A percentile compares a stretch with the other conserved stretches of the same genome.
Evolutionary conservation across 2,797 vertebrate genomes (phyloP).

Genomic region (Falco naumanni): DNA sequence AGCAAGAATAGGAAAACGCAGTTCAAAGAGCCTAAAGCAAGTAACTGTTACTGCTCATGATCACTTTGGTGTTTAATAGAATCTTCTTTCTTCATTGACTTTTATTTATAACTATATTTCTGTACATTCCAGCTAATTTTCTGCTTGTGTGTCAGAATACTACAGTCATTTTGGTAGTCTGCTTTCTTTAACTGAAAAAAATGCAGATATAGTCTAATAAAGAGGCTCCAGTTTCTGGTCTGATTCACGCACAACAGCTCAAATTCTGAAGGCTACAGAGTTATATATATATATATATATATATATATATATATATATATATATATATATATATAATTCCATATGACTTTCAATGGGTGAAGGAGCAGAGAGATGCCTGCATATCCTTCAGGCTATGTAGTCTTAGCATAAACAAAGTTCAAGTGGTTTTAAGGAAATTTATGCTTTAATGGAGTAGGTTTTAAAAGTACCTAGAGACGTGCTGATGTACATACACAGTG

Average conservation of each 20-base stretch:
- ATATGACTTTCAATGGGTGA: not conserved
- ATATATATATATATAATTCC: not conserved
- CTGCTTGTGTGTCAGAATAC: not conserved
- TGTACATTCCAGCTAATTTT: not conserved
- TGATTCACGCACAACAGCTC: not conserved
- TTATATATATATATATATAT: no score
- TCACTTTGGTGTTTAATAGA: constrained; percentile 19
- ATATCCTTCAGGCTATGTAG: not conserved
- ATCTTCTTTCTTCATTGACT: constrained; percentile 33
- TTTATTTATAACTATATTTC: constrained; percentile 20
- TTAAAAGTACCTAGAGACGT: not conserved
- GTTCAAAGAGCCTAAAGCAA: constrained; percentile 22
- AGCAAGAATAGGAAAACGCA: constrained; percentile 16
- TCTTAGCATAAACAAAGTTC: not conserved
- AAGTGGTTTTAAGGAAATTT: not conserved
- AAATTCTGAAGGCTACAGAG: not conserved
- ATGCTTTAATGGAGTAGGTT: not conserved
- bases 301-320: no score
- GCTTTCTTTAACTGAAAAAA: constrained; percentile 10
- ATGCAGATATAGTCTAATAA: not conserved
- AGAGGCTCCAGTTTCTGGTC: not conserved
- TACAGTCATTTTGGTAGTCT: not conserved
- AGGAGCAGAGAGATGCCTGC: not conserved
- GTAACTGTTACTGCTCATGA: not conserved
- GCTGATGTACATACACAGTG: not conserved